Percentiles rank a stretch among this genome's conserved stretches.
These are phyloP conservation scores for Accipiter virgatus DNA, from an alignment of 2,113 vertebrate genomes.

Conservation along the genomic window DNA sequence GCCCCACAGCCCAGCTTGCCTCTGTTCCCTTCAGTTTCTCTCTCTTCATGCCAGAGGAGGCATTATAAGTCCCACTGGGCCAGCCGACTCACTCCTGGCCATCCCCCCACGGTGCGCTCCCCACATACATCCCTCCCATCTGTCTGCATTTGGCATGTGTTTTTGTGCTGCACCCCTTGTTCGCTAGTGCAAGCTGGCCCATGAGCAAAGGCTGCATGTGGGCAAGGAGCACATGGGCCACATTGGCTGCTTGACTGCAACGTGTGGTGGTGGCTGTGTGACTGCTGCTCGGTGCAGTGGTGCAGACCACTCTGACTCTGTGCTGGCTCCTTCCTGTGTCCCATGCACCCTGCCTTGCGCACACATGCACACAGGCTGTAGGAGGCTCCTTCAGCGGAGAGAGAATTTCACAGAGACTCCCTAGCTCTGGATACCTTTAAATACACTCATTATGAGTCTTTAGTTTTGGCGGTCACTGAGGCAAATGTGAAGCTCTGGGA, in stretches of 20 bases:
- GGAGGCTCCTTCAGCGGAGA: neutral
- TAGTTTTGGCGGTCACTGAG: neutral
- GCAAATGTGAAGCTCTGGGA: neutral
- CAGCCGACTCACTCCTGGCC: neutral
- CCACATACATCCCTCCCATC: too few species aligned
- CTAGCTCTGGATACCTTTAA: neutral
- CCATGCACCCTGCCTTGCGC: neutral
- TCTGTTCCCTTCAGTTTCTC: neutral
- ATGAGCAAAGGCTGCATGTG: neutral
- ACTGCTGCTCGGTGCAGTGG: neutral
- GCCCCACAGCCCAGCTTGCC: neutral
- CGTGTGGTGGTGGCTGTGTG: fast-evolving
- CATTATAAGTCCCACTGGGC: neutral
- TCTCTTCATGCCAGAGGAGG: neutral
- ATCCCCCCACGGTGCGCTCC: neutral
- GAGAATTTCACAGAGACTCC: neutral
- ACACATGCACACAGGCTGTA: too few species aligned
- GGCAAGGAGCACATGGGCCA: too few species aligned
- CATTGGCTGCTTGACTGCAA: neutral
- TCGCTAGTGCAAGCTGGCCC: neutral
- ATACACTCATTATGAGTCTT: too few species aligned
- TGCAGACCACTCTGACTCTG: neutral
- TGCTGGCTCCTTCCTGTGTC: neutral
- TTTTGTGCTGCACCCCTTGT: neutral
- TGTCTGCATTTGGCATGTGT: fast-evolving